Evolutionary conservation across 2,113 vertebrate species (phyloP), one percentile per base, ranked within the genome.

Genomic region (Nothobranchius kuhntae): DNA sequence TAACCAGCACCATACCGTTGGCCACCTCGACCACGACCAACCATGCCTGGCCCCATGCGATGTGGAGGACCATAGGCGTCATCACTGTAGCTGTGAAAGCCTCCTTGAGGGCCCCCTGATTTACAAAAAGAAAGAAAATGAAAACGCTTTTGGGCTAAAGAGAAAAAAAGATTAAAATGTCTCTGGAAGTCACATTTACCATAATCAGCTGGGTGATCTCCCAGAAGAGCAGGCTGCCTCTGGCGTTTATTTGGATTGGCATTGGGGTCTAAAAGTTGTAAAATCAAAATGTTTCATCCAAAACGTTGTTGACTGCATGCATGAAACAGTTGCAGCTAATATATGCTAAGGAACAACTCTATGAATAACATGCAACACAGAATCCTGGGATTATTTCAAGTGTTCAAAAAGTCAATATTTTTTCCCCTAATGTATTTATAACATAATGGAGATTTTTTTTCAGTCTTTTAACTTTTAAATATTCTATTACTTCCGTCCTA

Each of bases 141-240:
- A 3, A 10, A 13, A 56, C 6, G 35, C 10, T 40, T 24, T 0
- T 5, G 1, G 13, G 9, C 40, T 66, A 15, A 6, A 58, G 13
- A 30, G 17, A 44, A 7, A 58, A 30, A 3, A 4, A 30, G 3
- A 21, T 1, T 21, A 21, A 30, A 30, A 30, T 4, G 30, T 11
- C 12, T 13, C 9, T 40, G 50, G 17, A 42, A 0, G n/a, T 5
- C 9, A 44, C 54, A 65, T 79, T 88, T 86, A 87, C 94, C 95
- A 61, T 95, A 96, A 87, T 97, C 95, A 24, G 95, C 93, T 1
- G 95, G 95, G 77, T 96, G 95, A 69, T 97, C 95, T 81, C 95
- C 95, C 5, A 96, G 89, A 44, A 96, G 93, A 46, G 95, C 95
- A 42, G 95, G 95, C 89, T 97, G 95, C 73, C 95, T 93, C 90